These are phyloP conservation scores for Pseudotriccus pelzelni DNA, from an alignment of 2,797 vertebrate genomes.

Conservation along the genomic window DNA sequence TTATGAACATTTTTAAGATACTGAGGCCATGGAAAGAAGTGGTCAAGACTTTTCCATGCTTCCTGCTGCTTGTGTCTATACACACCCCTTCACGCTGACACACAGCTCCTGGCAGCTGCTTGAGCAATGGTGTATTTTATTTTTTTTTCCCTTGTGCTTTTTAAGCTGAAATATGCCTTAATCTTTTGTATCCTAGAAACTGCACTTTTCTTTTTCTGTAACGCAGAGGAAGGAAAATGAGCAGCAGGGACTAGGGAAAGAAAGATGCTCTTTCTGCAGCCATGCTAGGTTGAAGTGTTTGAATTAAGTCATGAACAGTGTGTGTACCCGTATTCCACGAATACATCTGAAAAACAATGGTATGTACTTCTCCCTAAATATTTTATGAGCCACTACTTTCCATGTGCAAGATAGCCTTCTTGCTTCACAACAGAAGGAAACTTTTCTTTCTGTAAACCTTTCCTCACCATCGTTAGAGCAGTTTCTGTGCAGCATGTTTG, in stretches of 20 bases:
- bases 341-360: not conserved
- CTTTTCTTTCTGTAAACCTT: not conserved
- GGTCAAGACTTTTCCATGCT: not conserved
- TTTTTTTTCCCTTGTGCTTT: not conserved
- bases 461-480: not conserved
- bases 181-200: not conserved
- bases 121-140: not conserved
- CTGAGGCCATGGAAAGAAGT: not conserved
- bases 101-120: not conserved
- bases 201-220: not conserved
- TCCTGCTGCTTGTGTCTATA: not conserved
- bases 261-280: not conserved
- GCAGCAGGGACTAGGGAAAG: not conserved
- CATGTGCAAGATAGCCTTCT: not conserved
- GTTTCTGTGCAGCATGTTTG: not conserved
- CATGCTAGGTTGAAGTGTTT: not conserved
- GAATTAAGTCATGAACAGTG: not conserved
- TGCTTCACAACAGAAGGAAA: not conserved
- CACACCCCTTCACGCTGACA: not conserved
- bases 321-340: not conserved
- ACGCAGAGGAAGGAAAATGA: not conserved
- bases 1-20: not conserved
- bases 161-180: not conserved
- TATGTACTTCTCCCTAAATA: not conserved
- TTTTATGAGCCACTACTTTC: not conserved